phyloP scores from a whole-genome alignment of 2,113 vertebrate species.

The Geococcyx californianus region DNA sequence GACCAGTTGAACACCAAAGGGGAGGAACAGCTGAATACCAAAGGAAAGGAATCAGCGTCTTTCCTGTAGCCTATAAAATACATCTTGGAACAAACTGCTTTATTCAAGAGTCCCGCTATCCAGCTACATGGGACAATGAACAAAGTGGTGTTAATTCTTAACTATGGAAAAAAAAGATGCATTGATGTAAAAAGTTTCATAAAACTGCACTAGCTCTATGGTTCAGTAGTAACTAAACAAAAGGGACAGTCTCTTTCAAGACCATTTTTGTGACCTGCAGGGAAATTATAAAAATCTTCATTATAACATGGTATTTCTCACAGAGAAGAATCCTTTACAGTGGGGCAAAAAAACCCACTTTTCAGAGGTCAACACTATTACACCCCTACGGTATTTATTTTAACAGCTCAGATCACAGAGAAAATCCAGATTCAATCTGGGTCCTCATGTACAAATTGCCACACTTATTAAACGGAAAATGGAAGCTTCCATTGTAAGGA shows the following conservation, averaged over 20 bases:
- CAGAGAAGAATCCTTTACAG: constrained; percentile 47
- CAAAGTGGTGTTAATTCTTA: neutral
- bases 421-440: constrained; percentile 66
- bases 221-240: constrained; percentile 17
- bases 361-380: constrained; percentile 63
- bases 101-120: neutral
- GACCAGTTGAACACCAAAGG: neutral
- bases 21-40: neutral
- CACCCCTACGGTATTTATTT: constrained; percentile 66
- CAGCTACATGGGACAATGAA: neutral
- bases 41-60: neutral
- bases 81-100: neutral
- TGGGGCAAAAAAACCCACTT: neutral
- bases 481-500: constrained; percentile 41
- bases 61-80: neutral
- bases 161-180: neutral
- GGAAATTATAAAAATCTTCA: constrained; percentile 66
- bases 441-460: constrained; percentile 34
- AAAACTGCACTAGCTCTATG: neutral
- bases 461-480: constrained; percentile 54
- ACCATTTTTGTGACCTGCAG: constrained; percentile 60
- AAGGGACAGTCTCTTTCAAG: constrained; percentile 14
- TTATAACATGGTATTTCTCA: constrained; percentile 40
- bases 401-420: constrained; percentile 61
- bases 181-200: neutral